Percentiles rank a stretch among this genome's conserved stretches.
Evolutionary conservation across 2,888 invertebrate genomes (phyloP).

Genomic region (Drosophila macrospina): DNA sequence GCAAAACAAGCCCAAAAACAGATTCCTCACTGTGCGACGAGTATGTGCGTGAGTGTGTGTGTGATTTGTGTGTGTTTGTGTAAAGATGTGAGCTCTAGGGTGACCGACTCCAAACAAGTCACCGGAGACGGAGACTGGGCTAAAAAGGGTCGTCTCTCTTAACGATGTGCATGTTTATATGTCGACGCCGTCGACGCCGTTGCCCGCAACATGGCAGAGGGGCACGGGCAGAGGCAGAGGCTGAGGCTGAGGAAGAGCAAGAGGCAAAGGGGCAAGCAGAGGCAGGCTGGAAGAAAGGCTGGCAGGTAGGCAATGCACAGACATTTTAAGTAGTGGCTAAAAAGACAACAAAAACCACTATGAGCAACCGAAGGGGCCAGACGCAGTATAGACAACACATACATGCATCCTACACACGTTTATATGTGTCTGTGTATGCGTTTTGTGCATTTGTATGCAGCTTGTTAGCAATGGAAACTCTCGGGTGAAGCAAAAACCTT

Average conservation of each 20-base stretch:
- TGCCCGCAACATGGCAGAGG: conserved; percentile 1
- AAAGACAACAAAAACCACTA: conserved; percentile 38
- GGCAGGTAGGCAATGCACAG: conserved; percentile 46
- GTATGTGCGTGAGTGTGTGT: conserved; percentile 12
- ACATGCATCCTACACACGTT: background rate
- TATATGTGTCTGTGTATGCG: background rate
- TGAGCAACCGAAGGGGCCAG: conserved; percentile 37
- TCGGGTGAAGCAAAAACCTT: conserved; percentile 39
- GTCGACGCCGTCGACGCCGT: conserved; percentile 38
- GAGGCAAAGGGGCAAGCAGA: background rate
- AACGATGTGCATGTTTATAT: conserved; percentile 74
- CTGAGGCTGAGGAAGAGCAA: background rate
- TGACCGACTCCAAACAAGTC: conserved; percentile 64
- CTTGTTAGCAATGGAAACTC: conserved; percentile 69
- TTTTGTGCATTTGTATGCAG: conserved; percentile 28
- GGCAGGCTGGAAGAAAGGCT: background rate
- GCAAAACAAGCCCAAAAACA: conserved; percentile 58
- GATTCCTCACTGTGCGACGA: conserved; percentile 16
- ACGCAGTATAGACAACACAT: conserved; percentile 26
- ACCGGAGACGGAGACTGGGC: conserved; percentile 34
- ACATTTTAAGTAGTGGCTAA: conserved; percentile 62
- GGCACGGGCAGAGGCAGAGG: background rate
- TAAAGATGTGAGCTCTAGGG: conserved; percentile 53
- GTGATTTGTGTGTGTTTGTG: conserved; percentile 24
- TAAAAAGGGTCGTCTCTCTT: conserved; percentile 60